A percentile compares a stretch with the other conserved stretches of the same genome.
Conservation (phyloP, 2,113 vertebrate genomes). For the Bathybates hornii region DNA sequence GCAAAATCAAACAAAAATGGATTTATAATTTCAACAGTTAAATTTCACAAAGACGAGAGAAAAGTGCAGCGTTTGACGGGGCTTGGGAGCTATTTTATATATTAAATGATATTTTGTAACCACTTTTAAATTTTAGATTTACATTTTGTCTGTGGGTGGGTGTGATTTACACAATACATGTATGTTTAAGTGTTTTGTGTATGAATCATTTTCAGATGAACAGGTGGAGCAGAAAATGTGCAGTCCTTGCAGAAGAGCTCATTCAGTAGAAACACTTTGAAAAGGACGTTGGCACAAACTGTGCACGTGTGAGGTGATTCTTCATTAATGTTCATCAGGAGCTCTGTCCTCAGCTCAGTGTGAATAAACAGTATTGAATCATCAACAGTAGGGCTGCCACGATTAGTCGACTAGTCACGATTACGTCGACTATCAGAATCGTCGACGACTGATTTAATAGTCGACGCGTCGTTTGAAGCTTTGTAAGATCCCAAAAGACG, state of each 20-base stretch:
- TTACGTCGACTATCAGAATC: too few species aligned
- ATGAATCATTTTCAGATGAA: not conserved
- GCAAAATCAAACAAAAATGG: accelerated
- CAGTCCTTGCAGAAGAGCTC: not conserved
- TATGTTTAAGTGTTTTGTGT: not conserved
- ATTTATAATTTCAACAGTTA: not conserved
- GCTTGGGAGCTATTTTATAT: not conserved
- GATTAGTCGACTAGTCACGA: too few species aligned
- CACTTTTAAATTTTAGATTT: not conserved
- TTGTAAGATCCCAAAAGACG: too few species aligned
- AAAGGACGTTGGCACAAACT: not conserved
- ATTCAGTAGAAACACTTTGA: not conserved
- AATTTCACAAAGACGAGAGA: not conserved
- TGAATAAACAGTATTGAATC: not conserved
- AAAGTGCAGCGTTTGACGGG: not conserved
- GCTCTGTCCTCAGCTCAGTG: not conserved
- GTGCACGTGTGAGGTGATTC: not conserved
- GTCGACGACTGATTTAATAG: too few species aligned
- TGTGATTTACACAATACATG: not conserved
- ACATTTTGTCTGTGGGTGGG: not conserved
- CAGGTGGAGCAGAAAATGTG: not conserved
- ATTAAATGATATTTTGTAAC: not conserved
- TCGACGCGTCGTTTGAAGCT: too few species aligned
- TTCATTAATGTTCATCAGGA: not conserved
- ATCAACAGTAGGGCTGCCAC: not conserved